Base-by-base conservation (phyloP, 2,797 vertebrate species). In the Babyrousa celebensis region DNA sequence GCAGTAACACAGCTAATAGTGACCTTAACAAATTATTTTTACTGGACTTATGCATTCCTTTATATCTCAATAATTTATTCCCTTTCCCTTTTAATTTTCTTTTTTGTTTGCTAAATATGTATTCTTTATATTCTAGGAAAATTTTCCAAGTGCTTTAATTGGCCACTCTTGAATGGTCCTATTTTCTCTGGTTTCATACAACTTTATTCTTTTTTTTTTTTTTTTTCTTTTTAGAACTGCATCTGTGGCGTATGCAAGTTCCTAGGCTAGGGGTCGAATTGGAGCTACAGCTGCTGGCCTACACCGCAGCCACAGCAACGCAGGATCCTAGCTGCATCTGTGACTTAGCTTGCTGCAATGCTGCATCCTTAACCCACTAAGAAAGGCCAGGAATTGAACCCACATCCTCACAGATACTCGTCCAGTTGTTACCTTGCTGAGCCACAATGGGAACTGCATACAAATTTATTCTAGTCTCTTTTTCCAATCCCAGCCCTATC, bases 1-100 rank as follows among this genome's bases (percentile, higher is more conserved):
- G 60, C 16, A 67, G 17, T 29, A 40, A 72, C 18, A 3, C 8
- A 88, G 36, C 71, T 52, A 86, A 36, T 58, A 77, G 14, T 52
- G 75, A 93, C 36, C 43, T 43, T 48, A 60, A 70, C 54, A 93
- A n/a, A 40, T 77, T 87, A 36, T 65, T 68, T 80, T 48, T 63
- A 74, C 15, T 74, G 63, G 40, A 75, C 23, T 85, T 80, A 36
- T 4, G 25, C 14, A 71, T 52, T 63, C 23, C n/a, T 93, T 91
- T 56, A 4, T 85, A 10, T 83, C 62, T 95, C 58, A 88, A 1
- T 62, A 78, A 40, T 93, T 96, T 88, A 84, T 62, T 95, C 78
- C 25, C 8, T 91, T 27, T 77, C 25, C 21, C 27, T 87, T 68
- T 91, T 63, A 58, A 54, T 79, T 94, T 80, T 29, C 71, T 78